Evolutionary conservation across 2,888 invertebrate species (phyloP).

Genomic region (Lagria hirta): DNA sequence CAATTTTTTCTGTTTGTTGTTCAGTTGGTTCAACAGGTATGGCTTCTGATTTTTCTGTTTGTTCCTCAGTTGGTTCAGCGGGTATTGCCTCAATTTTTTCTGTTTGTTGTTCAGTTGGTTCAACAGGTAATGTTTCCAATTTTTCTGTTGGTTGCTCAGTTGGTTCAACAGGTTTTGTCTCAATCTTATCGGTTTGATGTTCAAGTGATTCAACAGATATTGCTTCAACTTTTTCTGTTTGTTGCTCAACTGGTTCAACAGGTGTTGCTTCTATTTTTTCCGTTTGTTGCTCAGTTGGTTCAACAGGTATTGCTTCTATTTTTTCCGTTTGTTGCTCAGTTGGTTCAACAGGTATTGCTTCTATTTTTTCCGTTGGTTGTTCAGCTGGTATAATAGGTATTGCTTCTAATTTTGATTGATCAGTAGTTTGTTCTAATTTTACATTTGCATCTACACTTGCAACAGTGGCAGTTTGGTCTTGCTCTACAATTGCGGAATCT

Average conservation of each 20-base stretch:
- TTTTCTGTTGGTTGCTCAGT: slow-evolving; percentile 7
- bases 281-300: slow-evolving; percentile 1
- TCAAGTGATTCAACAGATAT: background rate
- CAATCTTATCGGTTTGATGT: slow-evolving; percentile 3
- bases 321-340: slow-evolving; percentile 3
- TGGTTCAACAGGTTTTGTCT: background rate
- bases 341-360: slow-evolving; percentile 2
- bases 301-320: too few species aligned
- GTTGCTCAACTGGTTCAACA: background rate
- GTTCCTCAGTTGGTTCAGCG: background rate
- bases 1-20: slow-evolving; percentile 4
- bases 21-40: background rate
- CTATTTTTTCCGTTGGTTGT: slow-evolving; percentile 1
- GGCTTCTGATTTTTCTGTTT: background rate
- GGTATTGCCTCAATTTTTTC: slow-evolving; percentile 1
- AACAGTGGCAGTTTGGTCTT: slow-evolving; percentile 4
- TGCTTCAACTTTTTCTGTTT: background rate
- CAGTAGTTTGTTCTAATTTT: too few species aligned
- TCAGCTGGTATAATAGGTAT: slow-evolving; percentile 2
- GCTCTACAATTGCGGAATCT: background rate
- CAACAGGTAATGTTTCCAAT: too few species aligned
- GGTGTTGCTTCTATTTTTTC: slow-evolving; percentile 2
- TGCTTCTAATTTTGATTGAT: background rate
- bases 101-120: slow-evolving; percentile 1
- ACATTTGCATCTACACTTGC: too few species aligned